phyloP scores from a whole-genome alignment of 2,888 invertebrate genomes.

The Drosophila longiperda region DNA sequence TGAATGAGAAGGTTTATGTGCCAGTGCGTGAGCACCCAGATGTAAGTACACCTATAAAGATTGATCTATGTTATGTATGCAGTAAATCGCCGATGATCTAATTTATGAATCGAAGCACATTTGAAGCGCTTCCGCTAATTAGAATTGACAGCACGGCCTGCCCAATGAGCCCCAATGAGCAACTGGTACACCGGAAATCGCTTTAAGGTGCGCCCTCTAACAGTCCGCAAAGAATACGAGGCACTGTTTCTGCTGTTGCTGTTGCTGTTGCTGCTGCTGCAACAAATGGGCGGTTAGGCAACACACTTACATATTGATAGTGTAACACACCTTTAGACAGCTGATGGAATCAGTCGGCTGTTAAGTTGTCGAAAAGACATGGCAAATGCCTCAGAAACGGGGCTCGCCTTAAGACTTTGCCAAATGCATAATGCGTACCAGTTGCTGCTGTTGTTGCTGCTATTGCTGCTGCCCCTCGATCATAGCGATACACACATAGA shows the following conservation, averaged over 20 bases:
- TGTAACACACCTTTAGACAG: conserved; percentile 53
- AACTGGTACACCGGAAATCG: conserved; percentile 84
- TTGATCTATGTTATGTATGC: neutral
- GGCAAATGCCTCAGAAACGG: conserved; percentile 33
- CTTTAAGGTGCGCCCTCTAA: conserved; percentile 80
- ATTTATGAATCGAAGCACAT: conserved; percentile 70
- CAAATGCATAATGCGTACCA: conserved; percentile 66
- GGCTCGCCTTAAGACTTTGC: conserved; percentile 56
- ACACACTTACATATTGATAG: conserved; percentile 18
- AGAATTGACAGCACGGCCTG: conserved; percentile 74
- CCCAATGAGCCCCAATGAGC: conserved; percentile 80
- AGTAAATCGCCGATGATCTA: conserved; percentile 53
- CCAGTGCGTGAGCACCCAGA: conserved; percentile 99
- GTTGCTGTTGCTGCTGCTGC: conserved; percentile 35
- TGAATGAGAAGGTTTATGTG: conserved; percentile 99
- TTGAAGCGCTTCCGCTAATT: conserved; percentile 81
- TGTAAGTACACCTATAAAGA: conserved; percentile 89
- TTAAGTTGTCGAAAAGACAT: conserved; percentile 64
- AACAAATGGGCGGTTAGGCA: conserved; percentile 62
- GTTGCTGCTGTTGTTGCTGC: conserved; percentile 16
- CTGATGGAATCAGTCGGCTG: conserved; percentile 67
- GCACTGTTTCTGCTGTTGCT: conserved; percentile 23
- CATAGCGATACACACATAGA: neutral
- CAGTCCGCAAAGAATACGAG: conserved; percentile 48
- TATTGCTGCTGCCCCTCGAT: conserved; percentile 10